phyloP scores from a whole-genome alignment of 1,140 invertebrate genomes.

The Apis laboriosa region DNA sequence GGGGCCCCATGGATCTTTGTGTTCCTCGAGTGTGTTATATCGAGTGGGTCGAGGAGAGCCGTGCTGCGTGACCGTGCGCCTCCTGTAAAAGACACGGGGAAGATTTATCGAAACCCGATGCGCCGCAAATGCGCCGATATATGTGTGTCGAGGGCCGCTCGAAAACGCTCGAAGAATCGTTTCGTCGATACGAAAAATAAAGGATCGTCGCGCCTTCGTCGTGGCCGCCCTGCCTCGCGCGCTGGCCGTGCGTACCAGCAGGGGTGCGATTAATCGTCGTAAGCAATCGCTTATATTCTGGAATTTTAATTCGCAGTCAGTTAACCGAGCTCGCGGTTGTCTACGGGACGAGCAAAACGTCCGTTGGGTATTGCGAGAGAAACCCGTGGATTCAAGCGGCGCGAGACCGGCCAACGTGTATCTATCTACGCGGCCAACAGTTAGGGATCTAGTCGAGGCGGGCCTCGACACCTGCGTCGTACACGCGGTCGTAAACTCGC shows the following conservation, averaged over 20 bases:
- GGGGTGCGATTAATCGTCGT: conserved; percentile 72
- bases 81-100: conserved; percentile 51
- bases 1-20: conserved; percentile 49
- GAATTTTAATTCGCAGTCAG: conserved; percentile 70
- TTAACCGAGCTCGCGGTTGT: conserved; percentile 60
- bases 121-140: conserved; percentile 58
- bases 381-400: conserved; percentile 55
- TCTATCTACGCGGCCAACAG: neutral
- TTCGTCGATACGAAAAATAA: conserved; percentile 62
- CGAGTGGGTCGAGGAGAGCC: conserved; percentile 25
- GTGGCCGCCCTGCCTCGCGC: conserved; percentile 2
- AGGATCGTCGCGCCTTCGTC: conserved; percentile 41
- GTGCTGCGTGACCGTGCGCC: conserved; percentile 58
- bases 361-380: conserved; percentile 49
- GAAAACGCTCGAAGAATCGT: conserved; percentile 64
- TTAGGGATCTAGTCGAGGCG: conserved; percentile 31
- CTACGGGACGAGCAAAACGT: conserved; percentile 62
- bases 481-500: conserved; percentile 54
- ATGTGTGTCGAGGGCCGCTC: conserved; percentile 53
- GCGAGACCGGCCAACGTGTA: conserved; percentile 30
- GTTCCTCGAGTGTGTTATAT: conserved; percentile 46
- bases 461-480: conserved; percentile 44
- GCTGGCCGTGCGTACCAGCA: conserved; percentile 58
- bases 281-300: conserved; percentile 70
- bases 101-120: conserved; percentile 68